phyloP scores from a whole-genome alignment of 2,113 vertebrate species.

The Canis aureus region DNA sequence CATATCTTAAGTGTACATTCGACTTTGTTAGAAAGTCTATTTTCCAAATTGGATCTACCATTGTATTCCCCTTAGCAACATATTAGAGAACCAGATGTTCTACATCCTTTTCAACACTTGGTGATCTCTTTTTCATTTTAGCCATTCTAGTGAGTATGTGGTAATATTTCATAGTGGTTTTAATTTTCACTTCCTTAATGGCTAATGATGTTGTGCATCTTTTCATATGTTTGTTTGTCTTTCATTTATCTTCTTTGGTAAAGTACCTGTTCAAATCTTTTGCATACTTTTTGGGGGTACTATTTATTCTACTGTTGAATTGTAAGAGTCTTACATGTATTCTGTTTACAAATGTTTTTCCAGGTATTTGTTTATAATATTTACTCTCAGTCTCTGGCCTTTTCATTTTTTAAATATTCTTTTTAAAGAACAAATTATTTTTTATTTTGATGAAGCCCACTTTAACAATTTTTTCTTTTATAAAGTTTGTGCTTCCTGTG shows the following conservation, averaged over 20 bases:
- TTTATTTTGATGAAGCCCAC: too few species aligned
- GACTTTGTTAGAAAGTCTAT: neutral
- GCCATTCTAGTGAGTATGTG: neutral
- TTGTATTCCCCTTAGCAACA: neutral
- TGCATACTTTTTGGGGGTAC: neutral
- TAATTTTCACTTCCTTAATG: neutral
- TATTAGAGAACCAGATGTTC: neutral
- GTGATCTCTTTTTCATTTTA: neutral
- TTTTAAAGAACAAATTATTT: neutral
- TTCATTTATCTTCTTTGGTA: neutral
- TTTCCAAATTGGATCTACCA: neutral
- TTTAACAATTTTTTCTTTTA: too few species aligned
- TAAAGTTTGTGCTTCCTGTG: too few species aligned
- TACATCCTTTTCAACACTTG: neutral
- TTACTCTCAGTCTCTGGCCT: neutral
- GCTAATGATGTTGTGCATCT: neutral
- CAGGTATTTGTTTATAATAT: constrained; percentile 18
- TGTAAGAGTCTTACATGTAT: neutral
- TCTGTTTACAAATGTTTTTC: constrained; percentile 8
- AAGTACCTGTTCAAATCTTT: constrained; percentile 34
- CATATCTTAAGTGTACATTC: neutral
- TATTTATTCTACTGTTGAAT: neutral
- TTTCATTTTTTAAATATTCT: neutral
- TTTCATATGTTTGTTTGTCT: neutral
- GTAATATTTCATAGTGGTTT: neutral